phyloP scores from a whole-genome alignment of 2,113 vertebrate species.

The Cyanoliseus patagonus region DNA sequence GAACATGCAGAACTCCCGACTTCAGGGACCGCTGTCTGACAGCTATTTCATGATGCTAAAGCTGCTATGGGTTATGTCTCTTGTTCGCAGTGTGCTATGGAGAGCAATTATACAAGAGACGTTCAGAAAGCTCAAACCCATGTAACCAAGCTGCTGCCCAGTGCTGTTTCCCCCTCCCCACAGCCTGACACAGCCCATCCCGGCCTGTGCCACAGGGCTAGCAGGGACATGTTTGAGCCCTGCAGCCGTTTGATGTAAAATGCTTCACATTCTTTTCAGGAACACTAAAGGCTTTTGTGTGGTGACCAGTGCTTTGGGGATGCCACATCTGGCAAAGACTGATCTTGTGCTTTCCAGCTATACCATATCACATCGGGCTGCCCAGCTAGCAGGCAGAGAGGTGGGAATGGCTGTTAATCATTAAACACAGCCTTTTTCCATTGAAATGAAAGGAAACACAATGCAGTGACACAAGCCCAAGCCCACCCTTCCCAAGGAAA shows the following conservation, averaged over 20 bases:
- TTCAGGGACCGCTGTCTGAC: neutral
- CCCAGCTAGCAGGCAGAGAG: neutral
- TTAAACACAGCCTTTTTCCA: neutral
- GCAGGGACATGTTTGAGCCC: slow-evolving; percentile 32
- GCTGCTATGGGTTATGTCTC: neutral
- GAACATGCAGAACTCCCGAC: neutral
- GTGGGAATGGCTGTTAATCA: slow-evolving; percentile 11
- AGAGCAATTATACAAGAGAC: neutral
- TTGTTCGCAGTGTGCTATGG: neutral
- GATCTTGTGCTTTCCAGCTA: neutral
- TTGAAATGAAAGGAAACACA: neutral
- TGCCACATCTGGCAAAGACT: neutral
- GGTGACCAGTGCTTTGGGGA: neutral
- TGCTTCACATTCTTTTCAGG: slow-evolving; percentile 52
- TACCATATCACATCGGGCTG: neutral
- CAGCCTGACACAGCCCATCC: neutral
- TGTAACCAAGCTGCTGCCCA: neutral
- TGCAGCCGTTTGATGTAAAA: slow-evolving; percentile 53
- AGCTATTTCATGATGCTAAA: neutral
- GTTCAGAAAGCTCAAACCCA: neutral
- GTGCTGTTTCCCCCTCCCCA: neutral
- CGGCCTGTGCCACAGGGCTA: neutral
- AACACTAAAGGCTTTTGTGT: slow-evolving; percentile 66
- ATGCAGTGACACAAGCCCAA: neutral
- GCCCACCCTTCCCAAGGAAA: neutral